Conservation (phyloP, 2,888 invertebrate genomes). For the Orchestes rusci region DNA sequence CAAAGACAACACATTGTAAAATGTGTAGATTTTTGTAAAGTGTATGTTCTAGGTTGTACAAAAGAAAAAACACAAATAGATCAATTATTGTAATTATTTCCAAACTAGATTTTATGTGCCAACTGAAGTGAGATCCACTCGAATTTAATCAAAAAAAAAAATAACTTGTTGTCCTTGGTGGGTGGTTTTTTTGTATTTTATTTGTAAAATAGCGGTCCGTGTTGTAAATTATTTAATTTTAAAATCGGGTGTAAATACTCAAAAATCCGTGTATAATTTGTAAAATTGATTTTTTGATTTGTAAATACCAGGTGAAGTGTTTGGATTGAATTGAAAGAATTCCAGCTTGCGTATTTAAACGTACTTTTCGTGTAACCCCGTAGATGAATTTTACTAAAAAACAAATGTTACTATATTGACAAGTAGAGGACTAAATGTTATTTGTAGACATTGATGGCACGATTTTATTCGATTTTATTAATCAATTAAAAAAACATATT, state of each 20-base stretch:
- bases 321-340: conserved; percentile 30
- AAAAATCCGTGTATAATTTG: conserved; percentile 23
- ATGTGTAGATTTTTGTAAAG: conserved; percentile 23
- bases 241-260: conserved; percentile 1
- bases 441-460: conserved; percentile 39
- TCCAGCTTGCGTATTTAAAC: conserved; percentile 20
- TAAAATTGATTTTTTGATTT: conserved; percentile 27
- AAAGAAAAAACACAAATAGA: background rate
- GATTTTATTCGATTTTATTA: conserved; percentile 28
- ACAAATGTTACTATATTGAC: conserved; percentile 20
- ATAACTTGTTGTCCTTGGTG: conserved; percentile 15
- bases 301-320: conserved; percentile 31
- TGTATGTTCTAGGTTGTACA: conserved; percentile 14
- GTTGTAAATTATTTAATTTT: conserved; percentile 25
- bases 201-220: conserved; percentile 24
- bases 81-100: conserved; percentile 6
- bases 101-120: conserved; percentile 19
- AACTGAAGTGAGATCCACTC: conserved; percentile 6
- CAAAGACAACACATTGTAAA: conserved; percentile 10
- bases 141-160: conserved; percentile 21
- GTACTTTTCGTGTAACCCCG: conserved; percentile 21
- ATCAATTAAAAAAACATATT: conserved; percentile 17
- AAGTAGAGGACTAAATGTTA: conserved; percentile 27
- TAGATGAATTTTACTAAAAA: conserved; percentile 24
- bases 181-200: conserved; percentile 24